Evolutionary conservation across 2,888 invertebrate species (phyloP).

Genomic region (Lottia gigantea): DNA sequence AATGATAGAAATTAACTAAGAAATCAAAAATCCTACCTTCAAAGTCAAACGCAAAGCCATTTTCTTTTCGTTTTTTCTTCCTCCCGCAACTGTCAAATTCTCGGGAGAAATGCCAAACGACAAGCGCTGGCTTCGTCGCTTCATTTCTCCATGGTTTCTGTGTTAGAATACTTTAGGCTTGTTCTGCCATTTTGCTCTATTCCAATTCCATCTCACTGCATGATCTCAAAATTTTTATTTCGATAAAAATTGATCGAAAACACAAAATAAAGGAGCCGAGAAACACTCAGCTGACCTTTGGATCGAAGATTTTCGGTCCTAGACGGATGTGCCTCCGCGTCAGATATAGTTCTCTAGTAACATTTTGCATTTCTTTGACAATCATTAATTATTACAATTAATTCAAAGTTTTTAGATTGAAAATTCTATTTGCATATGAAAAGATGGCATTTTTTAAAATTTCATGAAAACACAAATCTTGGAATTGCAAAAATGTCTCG

Average conservation of each 20-base stretch:
- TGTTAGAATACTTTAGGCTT: background rate
- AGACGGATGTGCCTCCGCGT: slow-evolving; percentile 14
- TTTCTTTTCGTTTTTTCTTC: slow-evolving; percentile 2
- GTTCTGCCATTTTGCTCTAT: background rate
- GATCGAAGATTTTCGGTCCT: slow-evolving; percentile 20
- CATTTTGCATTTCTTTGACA: too few relatives aligned
- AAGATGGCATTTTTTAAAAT: too few relatives aligned
- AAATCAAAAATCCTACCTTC: background rate
- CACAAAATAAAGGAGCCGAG: slow-evolving; percentile 20
- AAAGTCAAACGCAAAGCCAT: slow-evolving; percentile 15
- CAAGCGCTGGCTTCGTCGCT: background rate
- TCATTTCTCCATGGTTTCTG: slow-evolving; percentile 7
- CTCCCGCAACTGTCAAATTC: slow-evolving; percentile 22
- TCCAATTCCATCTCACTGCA: background rate
- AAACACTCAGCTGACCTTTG: slow-evolving; percentile 27
- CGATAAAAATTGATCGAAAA: slow-evolving; percentile 20
- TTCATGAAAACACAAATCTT: too few relatives aligned
- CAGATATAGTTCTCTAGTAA: too few relatives aligned
- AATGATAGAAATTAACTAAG: too few relatives aligned
- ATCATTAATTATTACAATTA: background rate
- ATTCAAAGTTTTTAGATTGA: slow-evolving; percentile 4
- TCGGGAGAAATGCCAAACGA: slow-evolving; percentile 10
- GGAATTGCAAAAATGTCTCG: too few relatives aligned
- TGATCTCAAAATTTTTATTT: slow-evolving; percentile 5
- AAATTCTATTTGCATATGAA: too few relatives aligned